Evolutionary conservation across 2,113 vertebrate genomes (phyloP), one percentile per base, ranked within the genome.

Genomic region (Rhodinocichla rosea): DNA sequence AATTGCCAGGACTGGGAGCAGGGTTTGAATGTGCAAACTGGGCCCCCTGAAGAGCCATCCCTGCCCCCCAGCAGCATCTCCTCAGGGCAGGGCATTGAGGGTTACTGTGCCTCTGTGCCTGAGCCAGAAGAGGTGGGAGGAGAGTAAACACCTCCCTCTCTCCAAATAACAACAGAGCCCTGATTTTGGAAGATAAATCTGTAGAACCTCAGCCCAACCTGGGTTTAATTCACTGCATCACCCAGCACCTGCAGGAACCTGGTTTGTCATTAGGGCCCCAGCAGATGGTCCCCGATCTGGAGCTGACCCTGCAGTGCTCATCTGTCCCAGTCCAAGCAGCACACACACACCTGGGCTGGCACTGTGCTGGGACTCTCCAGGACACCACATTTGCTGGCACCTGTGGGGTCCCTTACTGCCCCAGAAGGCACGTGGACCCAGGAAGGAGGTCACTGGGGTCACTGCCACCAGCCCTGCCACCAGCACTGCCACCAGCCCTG

Each of bases 331-430:
- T 42, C 55, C 47, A n/a, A 56, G 73, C 11, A 76, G 78, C 14
- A 69, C 64, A 23, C 11, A 2, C 40, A 6, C 26, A 42, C 47
- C 52, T 2, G 2, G 35, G 32, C 4, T 1, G 16, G 52, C 45
- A 30, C 73, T 1, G 2, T 14, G 7, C 63, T 15, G 40, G 28
- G 35, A 32, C 87, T 75, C 76, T 45, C n/a, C 2, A 2, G 1
- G 2, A 57, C 40, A 56, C 47, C 7, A 3, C 0, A 0, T 47
- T 10, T 6, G 1, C 44, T 55, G 35, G 15, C 64, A 44, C 62
- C 57, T 7, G 0, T 32, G 52, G 71, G 10, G 49, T 53, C 30
- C 57, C n/a, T 35, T 24, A 22, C 35, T 68, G 11, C 55, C 73
- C 59, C 33, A 32, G 20, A 63, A 24, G 28, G 53, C 53, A 85